These are phyloP conservation scores for Pogonocichla stellata DNA, from an alignment of 2,113 vertebrate genomes.

Conservation along the genomic window DNA sequence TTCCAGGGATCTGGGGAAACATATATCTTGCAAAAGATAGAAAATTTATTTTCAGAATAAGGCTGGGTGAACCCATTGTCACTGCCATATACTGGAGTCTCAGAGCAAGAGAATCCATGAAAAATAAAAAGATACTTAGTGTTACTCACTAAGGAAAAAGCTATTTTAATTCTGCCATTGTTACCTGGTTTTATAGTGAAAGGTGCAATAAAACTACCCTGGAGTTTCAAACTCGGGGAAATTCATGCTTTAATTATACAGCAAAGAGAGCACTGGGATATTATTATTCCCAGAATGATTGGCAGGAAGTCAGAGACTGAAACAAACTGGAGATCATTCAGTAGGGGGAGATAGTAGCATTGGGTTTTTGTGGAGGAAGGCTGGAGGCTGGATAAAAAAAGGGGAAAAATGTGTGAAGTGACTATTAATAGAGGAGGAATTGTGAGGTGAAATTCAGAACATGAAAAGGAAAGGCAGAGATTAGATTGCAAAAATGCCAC, in stretches of 20 bases:
- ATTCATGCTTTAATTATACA: slow-evolving; percentile 76
- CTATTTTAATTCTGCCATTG: slow-evolving; percentile 68
- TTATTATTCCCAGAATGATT: slow-evolving; percentile 69
- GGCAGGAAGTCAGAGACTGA: slow-evolving; percentile 55
- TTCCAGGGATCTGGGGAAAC: slow-evolving; percentile 74
- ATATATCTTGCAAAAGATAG: slow-evolving; percentile 77
- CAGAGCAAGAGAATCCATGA: slow-evolving; percentile 65
- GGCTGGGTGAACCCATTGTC: slow-evolving; percentile 69
- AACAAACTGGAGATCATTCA: slow-evolving; percentile 50
- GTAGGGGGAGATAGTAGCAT: slow-evolving; percentile 60
- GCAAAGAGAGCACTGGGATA: slow-evolving; percentile 68
- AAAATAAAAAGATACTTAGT: slow-evolving; percentile 49
- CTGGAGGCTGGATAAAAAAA: slow-evolving; percentile 3
- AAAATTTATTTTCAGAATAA: slow-evolving; percentile 74
- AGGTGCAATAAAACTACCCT: slow-evolving; percentile 72
- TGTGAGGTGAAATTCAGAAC: slow-evolving; percentile 45
- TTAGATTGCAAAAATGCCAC: slow-evolving; percentile 13
- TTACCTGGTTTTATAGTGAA: slow-evolving; percentile 75
- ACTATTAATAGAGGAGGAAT: slow-evolving; percentile 28
- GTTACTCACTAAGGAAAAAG: slow-evolving; percentile 63
- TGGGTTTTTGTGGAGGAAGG: slow-evolving; percentile 37
- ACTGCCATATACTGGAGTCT: slow-evolving; percentile 49
- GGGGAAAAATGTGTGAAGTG: slow-evolving; percentile 24
- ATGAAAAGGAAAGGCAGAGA: slow-evolving; percentile 44
- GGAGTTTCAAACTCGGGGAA: slow-evolving; percentile 74